These are phyloP conservation scores for Phallusia fumigata DNA, from an alignment of 23 tunicate species.

Conservation along the genomic window DNA sequence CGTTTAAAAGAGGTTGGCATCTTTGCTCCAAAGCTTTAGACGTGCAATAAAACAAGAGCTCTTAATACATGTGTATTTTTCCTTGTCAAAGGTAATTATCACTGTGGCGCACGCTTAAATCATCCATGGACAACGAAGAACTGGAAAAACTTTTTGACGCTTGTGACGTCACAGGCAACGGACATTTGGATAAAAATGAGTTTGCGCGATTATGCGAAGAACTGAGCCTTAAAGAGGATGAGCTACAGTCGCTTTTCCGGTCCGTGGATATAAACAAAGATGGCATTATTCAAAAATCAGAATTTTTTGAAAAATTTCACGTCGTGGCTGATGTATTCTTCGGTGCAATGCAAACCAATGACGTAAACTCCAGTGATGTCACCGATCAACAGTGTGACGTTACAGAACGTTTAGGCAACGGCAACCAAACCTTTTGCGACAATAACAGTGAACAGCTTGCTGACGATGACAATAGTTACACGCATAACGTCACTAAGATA, in stretches of 20 bases:
- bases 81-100: neutral
- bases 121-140: constrained; percentile 41
- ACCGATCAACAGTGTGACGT: constrained; percentile 3
- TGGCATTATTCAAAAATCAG: constrained; percentile 48
- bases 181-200: constrained; percentile 41
- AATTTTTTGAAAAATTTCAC: constrained; percentile 52
- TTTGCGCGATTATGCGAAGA: constrained; percentile 34
- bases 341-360: neutral
- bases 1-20: no score
- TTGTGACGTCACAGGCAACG: constrained; percentile 46
- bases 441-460: neutral
- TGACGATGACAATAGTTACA: neutral
- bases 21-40: no score
- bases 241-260: constrained; percentile 35
- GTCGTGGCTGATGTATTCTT: constrained; percentile 16
- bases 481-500: neutral
- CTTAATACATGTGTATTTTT: neutral
- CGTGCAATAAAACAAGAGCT: no score
- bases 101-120: neutral
- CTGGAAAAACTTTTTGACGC: constrained; percentile 46
- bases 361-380: neutral
- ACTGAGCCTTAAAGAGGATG: constrained; percentile 16
- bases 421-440: neutral
- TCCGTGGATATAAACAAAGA: constrained; percentile 57
- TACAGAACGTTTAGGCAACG: constrained; percentile 17